Base-by-base conservation (phyloP, 2,113 vertebrate species). In the Gymnarchus niloticus region DNA sequence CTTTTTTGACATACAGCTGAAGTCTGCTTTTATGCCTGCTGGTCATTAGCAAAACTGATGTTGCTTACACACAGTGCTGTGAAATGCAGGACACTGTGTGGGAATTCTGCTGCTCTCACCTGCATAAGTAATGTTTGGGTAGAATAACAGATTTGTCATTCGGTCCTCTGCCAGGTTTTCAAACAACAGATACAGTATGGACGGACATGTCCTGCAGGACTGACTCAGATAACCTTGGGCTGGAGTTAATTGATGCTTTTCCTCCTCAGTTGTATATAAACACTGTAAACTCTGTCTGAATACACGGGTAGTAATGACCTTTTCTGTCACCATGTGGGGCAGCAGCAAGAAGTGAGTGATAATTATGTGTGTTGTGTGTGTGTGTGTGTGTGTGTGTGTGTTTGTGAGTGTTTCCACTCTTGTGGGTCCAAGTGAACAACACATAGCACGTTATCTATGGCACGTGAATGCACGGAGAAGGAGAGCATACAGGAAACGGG, bases 111-210 rank as follows among this genome's bases (percentile, higher is more conserved):
- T 49, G 51, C 49, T 14, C 0, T 23, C 84, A 28, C 56, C 69
- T 85, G 28, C 61, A 77, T 76, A 52, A 46, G 52, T 28, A 17
- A 8, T 54, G 33, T 86, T 84, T 46, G 3, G 78, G 87, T 46
- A 83, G 88, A 90, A 90, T 86, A 88, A 85, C 86, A 86, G 88
- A 85, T 86, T n/a, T 33, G 84, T 48, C 87, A 84, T 91, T 90
- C 92, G 92, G 91, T 90, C 87, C 25, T 83, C 61, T 51, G 92
- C 92, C 92, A 93, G 89, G 88, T 76, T 88, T 84, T n/a, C 88
- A 85, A 85, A 88, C 84, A 87, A 88, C 92, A 93, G 91, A 23
- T 9, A 12, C 14, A 44, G 92, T 94, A 91, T 90, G 90, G 90
- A 84, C 88, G 86, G 91, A 92, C 88, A 91, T 91, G 90, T 82